These are phyloP conservation scores for Baryphthengus martii DNA, from an alignment of 2,113 vertebrate species.

Conservation along the genomic window DNA sequence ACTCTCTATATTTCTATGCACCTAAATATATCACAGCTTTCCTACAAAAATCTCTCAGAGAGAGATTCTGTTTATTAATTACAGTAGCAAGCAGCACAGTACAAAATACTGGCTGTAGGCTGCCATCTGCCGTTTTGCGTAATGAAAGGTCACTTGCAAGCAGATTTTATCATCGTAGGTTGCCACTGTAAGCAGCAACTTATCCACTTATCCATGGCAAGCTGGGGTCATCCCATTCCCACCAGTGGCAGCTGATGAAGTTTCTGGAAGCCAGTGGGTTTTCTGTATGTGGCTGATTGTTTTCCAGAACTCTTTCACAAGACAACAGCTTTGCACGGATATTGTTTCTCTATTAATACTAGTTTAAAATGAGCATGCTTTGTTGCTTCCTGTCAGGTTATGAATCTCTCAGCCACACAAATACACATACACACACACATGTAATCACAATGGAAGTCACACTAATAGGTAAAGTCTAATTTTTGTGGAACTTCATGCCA, in stretches of 20 bases:
- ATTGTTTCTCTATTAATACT: not conserved
- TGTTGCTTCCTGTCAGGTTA: not conserved
- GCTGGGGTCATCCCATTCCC: not conserved
- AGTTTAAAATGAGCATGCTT: not conserved
- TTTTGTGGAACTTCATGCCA: not conserved
- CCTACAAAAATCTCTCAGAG: not conserved
- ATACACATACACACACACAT: not conserved
- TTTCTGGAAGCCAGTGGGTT: not conserved
- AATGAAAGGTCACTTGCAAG: not conserved
- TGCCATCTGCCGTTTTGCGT: conserved; percentile 48
- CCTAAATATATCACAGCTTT: not conserved
- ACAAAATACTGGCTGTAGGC: conserved; percentile 14
- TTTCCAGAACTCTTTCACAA: not conserved
- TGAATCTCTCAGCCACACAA: not conserved
- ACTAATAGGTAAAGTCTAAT: not conserved
- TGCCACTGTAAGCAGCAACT: not conserved
- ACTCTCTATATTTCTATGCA: not conserved
- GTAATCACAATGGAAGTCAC: not conserved
- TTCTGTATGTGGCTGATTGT: not conserved
- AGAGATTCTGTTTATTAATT: not conserved
- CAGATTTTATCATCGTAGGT: not conserved
- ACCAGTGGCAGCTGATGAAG: not conserved
- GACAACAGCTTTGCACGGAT: not conserved
- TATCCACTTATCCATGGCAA: not conserved
- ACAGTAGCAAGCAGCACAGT: not conserved